Conservation (phyloP, 2,113 vertebrate species). For the Anthoscopus minutus region DNA sequence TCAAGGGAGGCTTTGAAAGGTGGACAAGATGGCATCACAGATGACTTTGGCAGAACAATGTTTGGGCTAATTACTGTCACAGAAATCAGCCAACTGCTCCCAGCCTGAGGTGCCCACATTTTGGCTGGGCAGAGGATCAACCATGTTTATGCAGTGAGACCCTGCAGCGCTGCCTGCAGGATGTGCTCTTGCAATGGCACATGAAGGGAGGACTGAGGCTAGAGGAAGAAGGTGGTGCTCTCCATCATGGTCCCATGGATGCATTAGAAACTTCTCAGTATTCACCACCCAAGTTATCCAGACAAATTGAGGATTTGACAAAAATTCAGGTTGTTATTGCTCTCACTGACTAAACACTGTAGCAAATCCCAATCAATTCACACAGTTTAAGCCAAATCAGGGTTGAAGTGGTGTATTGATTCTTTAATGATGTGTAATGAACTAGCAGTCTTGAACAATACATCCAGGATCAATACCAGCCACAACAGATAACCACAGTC, state of each 20-base stretch:
- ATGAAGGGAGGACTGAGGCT: background rate
- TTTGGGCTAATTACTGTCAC: background rate
- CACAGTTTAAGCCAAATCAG: background rate
- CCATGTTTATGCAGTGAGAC: accelerated
- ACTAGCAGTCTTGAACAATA: background rate
- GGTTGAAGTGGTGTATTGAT: background rate
- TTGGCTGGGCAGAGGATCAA: background rate
- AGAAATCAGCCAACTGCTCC: background rate
- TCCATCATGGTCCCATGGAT: background rate
- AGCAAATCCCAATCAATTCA: background rate
- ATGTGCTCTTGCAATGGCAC: accelerated
- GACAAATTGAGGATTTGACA: background rate
- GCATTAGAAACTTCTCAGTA: background rate
- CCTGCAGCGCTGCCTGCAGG: background rate
- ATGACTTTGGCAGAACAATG: background rate
- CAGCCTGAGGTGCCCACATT: background rate
- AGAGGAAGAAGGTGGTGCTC: background rate
- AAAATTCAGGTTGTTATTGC: background rate
- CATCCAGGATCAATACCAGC: background rate
- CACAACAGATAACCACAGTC: background rate
- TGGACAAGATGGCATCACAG: accelerated
- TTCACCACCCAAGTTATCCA: background rate
- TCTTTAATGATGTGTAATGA: background rate
- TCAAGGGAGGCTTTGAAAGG: background rate
- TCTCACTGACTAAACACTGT: background rate